A percentile compares a stretch with the other conserved stretches of the same genome.
phyloP scores from a whole-genome alignment of 2,113 vertebrate species.

The Nothoprocta pentlandii region DNA sequence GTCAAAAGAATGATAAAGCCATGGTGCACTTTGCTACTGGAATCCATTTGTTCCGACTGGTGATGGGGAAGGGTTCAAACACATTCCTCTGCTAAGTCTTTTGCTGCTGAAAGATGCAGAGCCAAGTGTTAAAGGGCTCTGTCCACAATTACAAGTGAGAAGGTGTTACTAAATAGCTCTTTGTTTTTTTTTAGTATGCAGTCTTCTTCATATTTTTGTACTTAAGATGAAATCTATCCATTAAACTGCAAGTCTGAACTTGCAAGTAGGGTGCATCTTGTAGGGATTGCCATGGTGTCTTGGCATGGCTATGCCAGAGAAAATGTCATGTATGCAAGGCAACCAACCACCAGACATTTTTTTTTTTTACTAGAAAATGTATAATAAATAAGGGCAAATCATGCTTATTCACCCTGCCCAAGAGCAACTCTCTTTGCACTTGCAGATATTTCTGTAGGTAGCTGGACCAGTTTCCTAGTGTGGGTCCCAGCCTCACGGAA shows the following conservation, averaged over 20 bases:
- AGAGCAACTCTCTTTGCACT: not conserved
- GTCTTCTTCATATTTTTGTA: not conserved
- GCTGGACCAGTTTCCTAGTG: not conserved
- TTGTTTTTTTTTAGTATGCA: not conserved
- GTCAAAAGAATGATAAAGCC: conserved; percentile 71
- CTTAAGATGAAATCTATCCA: not conserved
- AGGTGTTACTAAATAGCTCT: not conserved
- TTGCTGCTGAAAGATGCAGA: not conserved
- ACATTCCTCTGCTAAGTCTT: not conserved
- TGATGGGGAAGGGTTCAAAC: conserved; percentile 40
- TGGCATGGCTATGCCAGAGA: not conserved
- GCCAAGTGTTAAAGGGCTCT: not conserved
- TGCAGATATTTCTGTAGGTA: not conserved
- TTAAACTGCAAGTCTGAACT: not conserved
- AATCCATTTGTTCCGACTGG: conserved; percentile 61
- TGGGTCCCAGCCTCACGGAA: not conserved
- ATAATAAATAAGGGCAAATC: not conserved
- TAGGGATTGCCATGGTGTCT: not conserved
- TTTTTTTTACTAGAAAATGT: not conserved
- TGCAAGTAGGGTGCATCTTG: not conserved
- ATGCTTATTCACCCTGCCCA: not conserved
- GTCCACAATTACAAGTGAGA: not conserved
- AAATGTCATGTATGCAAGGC: not conserved
- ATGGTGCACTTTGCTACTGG: not conserved
- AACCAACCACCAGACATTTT: not conserved